Base-by-base conservation (phyloP, 2,888 invertebrate species). In the Crepidodera aurea region DNA sequence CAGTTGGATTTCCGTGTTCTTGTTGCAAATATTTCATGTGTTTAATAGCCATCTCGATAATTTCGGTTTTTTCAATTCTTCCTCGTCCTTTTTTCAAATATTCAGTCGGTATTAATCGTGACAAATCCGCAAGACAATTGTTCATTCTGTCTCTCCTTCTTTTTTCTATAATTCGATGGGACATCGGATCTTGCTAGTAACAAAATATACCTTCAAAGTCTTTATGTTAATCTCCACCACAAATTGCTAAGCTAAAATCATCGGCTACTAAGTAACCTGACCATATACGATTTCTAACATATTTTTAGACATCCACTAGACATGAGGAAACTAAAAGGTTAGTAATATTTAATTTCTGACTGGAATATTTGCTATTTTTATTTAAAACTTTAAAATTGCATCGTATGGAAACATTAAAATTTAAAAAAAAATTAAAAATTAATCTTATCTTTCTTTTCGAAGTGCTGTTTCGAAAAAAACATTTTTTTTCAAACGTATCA, bases 121-220 rank as follows among this genome's bases (percentile, higher is more conserved):
- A 95, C 25, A 98, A 86, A 80, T 97, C 96, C 0, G 96, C 96
- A 62, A 98, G 83, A 78, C 97, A 97, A 81, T 95, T 96, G 84
- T 98, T 98, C 97, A 98, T 98, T 57, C 97, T 88, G 82, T 98
- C 97, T 18, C 98, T 85, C 29, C 97, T 87, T 46, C 97, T 86
- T 81, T 98, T 98, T 83, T 98, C 97, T 68, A 98, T 98, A 71
- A 98, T 96, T 62, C 97, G 89, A 80, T 97, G 97, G n/a, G 97
- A 97, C 89, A 96, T 88, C 48, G 96, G 96, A 81, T 97, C 96
- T 94, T 97, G 90, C 87, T 91, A 82, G 48, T 22, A 66, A 64
- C 65, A 68, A 65, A 67, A 65, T 46, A 67, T 62, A 66, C 63
- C 60, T 46, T 63, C 63, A 63, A 61, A 66, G 58, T 64, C 61